Conservation (phyloP, 92 coral and sea anemone genomes). For the Heteractis magnifica region DNA sequence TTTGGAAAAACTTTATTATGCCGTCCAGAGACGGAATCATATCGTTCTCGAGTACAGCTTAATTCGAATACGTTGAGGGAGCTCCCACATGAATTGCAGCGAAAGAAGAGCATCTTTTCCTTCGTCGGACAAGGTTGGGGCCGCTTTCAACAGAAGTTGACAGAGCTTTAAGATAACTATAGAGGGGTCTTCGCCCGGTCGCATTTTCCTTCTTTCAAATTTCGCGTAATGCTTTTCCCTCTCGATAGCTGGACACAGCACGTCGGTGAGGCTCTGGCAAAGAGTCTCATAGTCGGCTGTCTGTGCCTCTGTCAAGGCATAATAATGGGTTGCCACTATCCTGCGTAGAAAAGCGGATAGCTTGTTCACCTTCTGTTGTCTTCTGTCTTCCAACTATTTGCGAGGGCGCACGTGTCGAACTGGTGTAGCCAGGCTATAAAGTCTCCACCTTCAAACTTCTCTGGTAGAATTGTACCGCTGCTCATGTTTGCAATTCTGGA, state of each 20-base stretch:
- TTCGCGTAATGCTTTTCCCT: conserved; percentile 16
- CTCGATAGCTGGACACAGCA: conserved; percentile 7
- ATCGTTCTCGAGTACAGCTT: conserved; percentile 26
- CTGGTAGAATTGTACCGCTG: too few species aligned
- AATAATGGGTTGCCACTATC: too few species aligned
- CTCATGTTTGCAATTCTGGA: too few species aligned
- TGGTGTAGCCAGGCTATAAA: conserved; percentile 9
- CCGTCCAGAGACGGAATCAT: conserved; percentile 9
- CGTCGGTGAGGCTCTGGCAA: neutral
- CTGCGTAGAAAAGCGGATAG: neutral
- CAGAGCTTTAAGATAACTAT: conserved; percentile 14
- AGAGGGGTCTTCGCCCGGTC: conserved; percentile 18
- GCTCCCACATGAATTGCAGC: neutral
- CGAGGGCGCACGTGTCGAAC: neutral
- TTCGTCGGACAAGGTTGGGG: conserved; percentile 9
- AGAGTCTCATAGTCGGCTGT: neutral
- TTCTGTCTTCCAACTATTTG: neutral
- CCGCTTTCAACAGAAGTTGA: conserved; percentile 12
- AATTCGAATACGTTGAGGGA: conserved; percentile 3
- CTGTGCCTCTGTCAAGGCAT: neutral
- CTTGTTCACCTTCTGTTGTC: neutral
- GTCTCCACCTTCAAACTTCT: neutral
- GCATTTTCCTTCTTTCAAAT: conserved; percentile 15
- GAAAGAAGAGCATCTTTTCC: conserved; percentile 13
- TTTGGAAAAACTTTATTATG: conserved; percentile 16